Evolutionary conservation across 2,113 vertebrate genomes (phyloP).

Genomic region (Elephantulus edwardii): DNA sequence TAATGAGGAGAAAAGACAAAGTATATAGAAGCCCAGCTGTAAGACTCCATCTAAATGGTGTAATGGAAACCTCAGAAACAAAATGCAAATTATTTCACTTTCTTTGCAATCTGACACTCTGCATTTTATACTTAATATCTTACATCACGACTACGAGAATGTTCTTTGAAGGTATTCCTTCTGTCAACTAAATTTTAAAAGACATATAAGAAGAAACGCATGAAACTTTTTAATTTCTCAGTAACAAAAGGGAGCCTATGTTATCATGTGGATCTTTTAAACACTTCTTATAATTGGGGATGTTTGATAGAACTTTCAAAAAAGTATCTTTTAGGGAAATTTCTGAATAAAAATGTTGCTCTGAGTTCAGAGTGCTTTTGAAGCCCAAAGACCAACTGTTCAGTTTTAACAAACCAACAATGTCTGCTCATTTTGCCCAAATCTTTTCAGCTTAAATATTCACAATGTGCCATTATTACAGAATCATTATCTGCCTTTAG

Average conservation of each 20-base stretch:
- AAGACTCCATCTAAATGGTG: slow-evolving; percentile 71
- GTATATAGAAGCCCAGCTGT: slow-evolving; percentile 76
- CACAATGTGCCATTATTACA: slow-evolving; percentile 95
- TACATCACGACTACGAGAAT: slow-evolving; percentile 76
- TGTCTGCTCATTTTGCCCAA: slow-evolving; percentile 88
- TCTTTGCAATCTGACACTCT: slow-evolving; percentile 78
- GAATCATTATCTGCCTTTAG: slow-evolving; percentile 95
- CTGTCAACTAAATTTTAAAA: slow-evolving; percentile 76
- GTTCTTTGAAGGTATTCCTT: slow-evolving; percentile 79
- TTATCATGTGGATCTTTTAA: slow-evolving; percentile 68
- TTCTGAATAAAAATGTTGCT: slow-evolving; percentile 81
- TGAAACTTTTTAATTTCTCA: slow-evolving; percentile 72
- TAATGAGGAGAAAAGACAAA: slow-evolving; percentile 82
- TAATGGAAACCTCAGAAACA: slow-evolving; percentile 76
- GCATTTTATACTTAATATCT: slow-evolving; percentile 81
- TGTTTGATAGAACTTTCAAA: slow-evolving; percentile 65
- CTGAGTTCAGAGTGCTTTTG: slow-evolving; percentile 80
- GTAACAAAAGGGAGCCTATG: slow-evolving; percentile 30
- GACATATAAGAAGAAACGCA: slow-evolving; percentile 59
- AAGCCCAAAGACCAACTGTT: slow-evolving; percentile 86
- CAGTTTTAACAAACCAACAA: slow-evolving; percentile 88
- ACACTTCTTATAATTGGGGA: slow-evolving; percentile 58
- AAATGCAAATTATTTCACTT: slow-evolving; percentile 80
- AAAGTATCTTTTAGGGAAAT: slow-evolving; percentile 76
- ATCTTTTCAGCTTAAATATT: slow-evolving; percentile 91